These are phyloP conservation scores for Temnothorax unifasciatus DNA, from an alignment of 2,888 invertebrate genomes.

Conservation along the genomic window DNA sequence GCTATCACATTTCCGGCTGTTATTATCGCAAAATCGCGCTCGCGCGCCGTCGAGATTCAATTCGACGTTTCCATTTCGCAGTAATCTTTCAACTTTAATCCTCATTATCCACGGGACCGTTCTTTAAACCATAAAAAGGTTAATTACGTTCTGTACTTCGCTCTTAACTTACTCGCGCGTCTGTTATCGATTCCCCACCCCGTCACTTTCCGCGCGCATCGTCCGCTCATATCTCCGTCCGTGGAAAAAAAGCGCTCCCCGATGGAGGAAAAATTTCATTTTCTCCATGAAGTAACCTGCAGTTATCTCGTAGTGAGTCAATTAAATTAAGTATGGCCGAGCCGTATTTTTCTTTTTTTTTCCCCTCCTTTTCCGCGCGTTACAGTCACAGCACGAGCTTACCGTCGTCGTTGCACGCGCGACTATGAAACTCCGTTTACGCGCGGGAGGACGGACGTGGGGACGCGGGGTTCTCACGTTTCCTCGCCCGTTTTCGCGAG, in stretches of 20 bases:
- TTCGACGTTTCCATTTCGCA: constrained; percentile 37
- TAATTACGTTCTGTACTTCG: constrained; percentile 53
- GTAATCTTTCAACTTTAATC: constrained; percentile 49
- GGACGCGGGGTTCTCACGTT: not conserved
- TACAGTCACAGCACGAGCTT: not conserved
- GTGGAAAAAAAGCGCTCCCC: constrained; percentile 9
- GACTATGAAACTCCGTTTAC: constrained; percentile 28
- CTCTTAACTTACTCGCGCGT: constrained; percentile 47
- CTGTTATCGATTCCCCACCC: constrained; percentile 48
- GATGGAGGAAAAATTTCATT: constrained; percentile 41
- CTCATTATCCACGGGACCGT: constrained; percentile 45
- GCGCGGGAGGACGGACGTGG: not conserved
- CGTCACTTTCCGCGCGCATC: not conserved
- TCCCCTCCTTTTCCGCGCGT: not conserved
- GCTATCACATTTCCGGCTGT: constrained; percentile 15
- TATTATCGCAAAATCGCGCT: constrained; percentile 22
- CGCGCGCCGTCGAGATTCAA: constrained; percentile 34
- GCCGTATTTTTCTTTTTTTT: constrained; percentile 11
- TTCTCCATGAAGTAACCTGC: constrained; percentile 17
- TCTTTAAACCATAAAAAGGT: constrained; percentile 47
- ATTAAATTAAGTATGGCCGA: constrained; percentile 42
- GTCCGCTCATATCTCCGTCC: constrained; percentile 14
- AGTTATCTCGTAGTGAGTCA: constrained; percentile 40
- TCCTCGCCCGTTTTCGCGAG: not conserved
- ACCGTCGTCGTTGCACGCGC: not conserved